Evolutionary conservation across 2,888 invertebrate genomes (phyloP).

Genomic region (Cremastobaeus sp.): DNA sequence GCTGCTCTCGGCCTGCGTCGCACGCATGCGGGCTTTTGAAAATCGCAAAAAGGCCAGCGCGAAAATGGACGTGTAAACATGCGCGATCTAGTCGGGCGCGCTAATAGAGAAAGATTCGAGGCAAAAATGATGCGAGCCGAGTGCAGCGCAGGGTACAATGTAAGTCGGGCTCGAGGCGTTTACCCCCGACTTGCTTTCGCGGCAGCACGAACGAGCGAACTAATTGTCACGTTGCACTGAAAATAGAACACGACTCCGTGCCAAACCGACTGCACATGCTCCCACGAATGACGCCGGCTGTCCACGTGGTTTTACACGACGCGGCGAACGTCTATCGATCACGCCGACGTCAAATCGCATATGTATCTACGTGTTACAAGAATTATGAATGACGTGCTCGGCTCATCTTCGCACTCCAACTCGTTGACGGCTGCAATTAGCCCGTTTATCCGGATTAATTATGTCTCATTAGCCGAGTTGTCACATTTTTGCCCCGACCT

Average conservation of each 20-base stretch:
- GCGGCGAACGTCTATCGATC: slow-evolving; percentile 57
- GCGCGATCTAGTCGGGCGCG: too few relatives aligned
- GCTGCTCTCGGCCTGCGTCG: too few relatives aligned
- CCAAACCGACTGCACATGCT: slow-evolving; percentile 56
- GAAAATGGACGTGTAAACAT: too few relatives aligned
- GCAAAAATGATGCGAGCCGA: slow-evolving; percentile 7
- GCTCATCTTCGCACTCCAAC: slow-evolving; percentile 36
- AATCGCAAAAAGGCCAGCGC: too few relatives aligned
- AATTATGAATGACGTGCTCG: slow-evolving; percentile 58
- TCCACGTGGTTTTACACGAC: slow-evolving; percentile 59
- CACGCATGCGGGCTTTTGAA: too few relatives aligned
- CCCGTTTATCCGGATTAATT: slow-evolving; percentile 45
- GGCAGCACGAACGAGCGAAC: slow-evolving; percentile 48
- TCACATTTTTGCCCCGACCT: neutral
- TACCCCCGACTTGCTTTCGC: slow-evolving; percentile 45
- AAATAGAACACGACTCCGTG: slow-evolving; percentile 56
- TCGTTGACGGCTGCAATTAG: slow-evolving; percentile 37
- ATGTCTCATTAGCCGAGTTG: slow-evolving; percentile 5
- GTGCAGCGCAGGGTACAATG: slow-evolving; percentile 17
- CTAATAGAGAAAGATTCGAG: too few relatives aligned
- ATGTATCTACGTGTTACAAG: slow-evolving; percentile 50
- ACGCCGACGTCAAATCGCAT: slow-evolving; percentile 54
- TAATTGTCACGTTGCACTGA: slow-evolving; percentile 57
- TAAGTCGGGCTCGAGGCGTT: slow-evolving; percentile 40
- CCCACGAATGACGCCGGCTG: slow-evolving; percentile 57